Conservation (phyloP, 2,888 invertebrate species). For the Agriopis marginaria region DNA sequence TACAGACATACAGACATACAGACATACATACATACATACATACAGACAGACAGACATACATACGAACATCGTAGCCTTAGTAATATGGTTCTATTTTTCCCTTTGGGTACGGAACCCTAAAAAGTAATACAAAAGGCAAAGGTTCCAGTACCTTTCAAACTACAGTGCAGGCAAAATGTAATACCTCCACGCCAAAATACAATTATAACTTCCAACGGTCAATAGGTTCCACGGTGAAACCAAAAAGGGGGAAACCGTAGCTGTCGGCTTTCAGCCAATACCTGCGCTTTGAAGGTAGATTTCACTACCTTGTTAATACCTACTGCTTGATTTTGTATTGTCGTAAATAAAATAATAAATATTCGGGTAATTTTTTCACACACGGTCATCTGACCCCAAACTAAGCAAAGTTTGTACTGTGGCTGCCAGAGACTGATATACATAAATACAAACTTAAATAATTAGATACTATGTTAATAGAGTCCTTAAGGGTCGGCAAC, state of each 20-base stretch:
- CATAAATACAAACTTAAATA: no score
- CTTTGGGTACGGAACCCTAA: no score
- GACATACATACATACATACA: no score
- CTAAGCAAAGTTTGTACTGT: no score
- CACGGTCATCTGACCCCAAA: no score
- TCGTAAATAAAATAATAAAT: neutral
- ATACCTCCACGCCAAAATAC: conserved; percentile 39
- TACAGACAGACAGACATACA: no score
- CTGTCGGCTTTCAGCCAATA: conserved; percentile 62
- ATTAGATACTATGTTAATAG: no score
- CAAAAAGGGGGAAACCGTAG: conserved; percentile 56
- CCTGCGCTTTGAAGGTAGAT: conserved; percentile 55
- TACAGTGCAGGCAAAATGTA: conserved; percentile 37
- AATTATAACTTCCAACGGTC: conserved; percentile 48
- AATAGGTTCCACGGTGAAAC: conserved; percentile 56
- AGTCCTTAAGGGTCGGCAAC: no score
- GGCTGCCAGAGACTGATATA: no score
- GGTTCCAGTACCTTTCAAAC: conserved; percentile 30
- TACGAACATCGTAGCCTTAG: neutral
- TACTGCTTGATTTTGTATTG: neutral
- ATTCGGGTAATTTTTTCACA: no score
- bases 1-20: no score
- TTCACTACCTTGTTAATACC: conserved; percentile 37
- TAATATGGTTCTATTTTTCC: neutral
- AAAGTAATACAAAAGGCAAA: conserved; percentile 14